Base-by-base conservation (phyloP, 2,888 invertebrate species). In the Drosophila kanekoi region DNA sequence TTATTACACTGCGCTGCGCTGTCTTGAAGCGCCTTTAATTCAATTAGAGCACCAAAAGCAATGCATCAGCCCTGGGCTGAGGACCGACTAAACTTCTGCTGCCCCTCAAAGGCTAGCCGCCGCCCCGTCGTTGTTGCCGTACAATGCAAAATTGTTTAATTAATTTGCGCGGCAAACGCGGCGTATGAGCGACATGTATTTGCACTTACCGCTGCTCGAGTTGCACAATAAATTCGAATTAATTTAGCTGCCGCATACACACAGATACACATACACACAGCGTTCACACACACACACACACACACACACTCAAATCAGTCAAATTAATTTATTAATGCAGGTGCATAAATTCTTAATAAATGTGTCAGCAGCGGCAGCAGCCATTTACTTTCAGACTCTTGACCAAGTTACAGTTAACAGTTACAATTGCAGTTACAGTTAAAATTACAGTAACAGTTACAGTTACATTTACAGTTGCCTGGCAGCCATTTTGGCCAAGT, bases 181-280 rank as follows among this genome's bases (percentile, higher is more conserved):
- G 62, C 61, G 74, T 69, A 65, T 72, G 58, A 59, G 60, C 66
- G 57, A 81, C 87, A 81, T 48, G 87, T 81, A 67, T 85, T 84
- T 73, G 79, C 82, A 85, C 79, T 87, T 76, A 78, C 54, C 38
- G 66, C 40, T 13, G 44, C 57, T 54, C 37, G 41, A 53, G 47
- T 54, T 65, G 43, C 61, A 74, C 79, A 74, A 84, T 86, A 84
- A 81, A 84, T 84, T 81, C 81, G 59, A 84, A 89, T 86, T 86
- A 89, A 84, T 79, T 85, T 79, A 49, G 69, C 61, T 58, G 72
- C 58, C 45, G 35, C 44, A 23, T 18, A 32, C 14, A 16, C 10
- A 44, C 28, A 38, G 14, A 58, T 35, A 48, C 43, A 65, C 6
- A 20, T 1, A 60, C 51, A 74, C 74, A 23, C 6, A 6, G 23